phyloP scores from a whole-genome alignment of 2,888 invertebrate species.

The Rhagonycha fulva region DNA sequence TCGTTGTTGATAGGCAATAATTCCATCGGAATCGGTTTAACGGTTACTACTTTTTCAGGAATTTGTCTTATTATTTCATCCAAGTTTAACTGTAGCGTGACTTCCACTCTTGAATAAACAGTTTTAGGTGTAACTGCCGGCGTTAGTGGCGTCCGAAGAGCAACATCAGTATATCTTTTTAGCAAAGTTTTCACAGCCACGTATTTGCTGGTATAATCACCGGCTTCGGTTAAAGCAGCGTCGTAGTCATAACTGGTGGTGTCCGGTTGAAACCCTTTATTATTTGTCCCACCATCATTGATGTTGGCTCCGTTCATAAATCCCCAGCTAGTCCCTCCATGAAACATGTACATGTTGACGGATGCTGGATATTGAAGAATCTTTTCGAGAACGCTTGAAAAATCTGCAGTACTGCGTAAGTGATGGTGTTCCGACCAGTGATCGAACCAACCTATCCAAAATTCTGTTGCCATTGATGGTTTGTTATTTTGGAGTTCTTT shows the following conservation, averaged over 20 bases:
- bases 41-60: conserved; percentile 25
- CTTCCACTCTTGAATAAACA: conserved; percentile 79
- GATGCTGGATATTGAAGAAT: conserved; percentile 56
- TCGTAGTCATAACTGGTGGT: conserved; percentile 65
- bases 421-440: conserved; percentile 55
- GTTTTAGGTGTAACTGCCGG: conserved; percentile 73
- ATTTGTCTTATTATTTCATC: conserved; percentile 39
- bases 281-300: conserved; percentile 28
- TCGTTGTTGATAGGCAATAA: conserved; percentile 57
- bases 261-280: conserved; percentile 47
- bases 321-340: conserved; percentile 86
- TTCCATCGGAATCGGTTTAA: conserved; percentile 37
- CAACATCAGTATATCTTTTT: conserved; percentile 46
- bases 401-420: conserved; percentile 32
- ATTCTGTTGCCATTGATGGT: conserved; percentile 62
- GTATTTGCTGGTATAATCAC: conserved; percentile 88
- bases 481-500: conserved; percentile 54
- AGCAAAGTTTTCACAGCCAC: conserved; percentile 66
- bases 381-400: conserved; percentile 26
- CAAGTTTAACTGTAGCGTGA: conserved; percentile 63
- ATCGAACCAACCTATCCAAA: conserved; percentile 65
- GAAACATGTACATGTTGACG: conserved; percentile 91
- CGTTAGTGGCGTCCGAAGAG: conserved; percentile 59
- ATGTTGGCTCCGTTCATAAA: conserved; percentile 58
- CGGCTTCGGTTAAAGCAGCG: conserved; percentile 85